These are phyloP conservation scores for Odontothrips loti DNA, from an alignment of 2,888 invertebrate genomes.

Conservation along the genomic window DNA sequence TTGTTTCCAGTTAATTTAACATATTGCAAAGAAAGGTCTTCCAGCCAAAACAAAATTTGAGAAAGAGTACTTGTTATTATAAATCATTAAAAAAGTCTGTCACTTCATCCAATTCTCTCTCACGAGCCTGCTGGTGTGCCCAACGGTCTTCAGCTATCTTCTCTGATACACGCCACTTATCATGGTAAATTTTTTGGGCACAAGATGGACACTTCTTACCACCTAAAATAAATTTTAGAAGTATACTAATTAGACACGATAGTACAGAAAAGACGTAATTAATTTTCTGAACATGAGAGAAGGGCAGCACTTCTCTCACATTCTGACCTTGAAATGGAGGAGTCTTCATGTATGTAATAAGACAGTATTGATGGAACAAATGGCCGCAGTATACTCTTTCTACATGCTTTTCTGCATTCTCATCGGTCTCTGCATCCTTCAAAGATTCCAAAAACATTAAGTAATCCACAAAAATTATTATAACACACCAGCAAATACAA, in stretches of 20 bases:
- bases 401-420: constrained; percentile 56
- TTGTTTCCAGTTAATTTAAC: too few relatives aligned
- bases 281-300: too few relatives aligned
- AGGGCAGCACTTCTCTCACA: not conserved
- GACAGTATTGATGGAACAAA: constrained; percentile 64
- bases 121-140: constrained; percentile 72
- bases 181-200: constrained; percentile 62
- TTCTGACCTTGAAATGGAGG: constrained; percentile 63
- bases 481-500: not conserved
- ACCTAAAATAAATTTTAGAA: constrained; percentile 45
- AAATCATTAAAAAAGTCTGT: constrained; percentile 59
- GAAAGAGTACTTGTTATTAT: not conserved
- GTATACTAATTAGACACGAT: not conserved
- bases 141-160: constrained; percentile 67
- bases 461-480: too few relatives aligned
- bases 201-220: constrained; percentile 66
- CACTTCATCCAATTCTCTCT: constrained; percentile 69
- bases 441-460: constrained; percentile 34
- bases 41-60: too few relatives aligned
- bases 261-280: constrained; percentile 1
- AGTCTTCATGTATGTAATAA: constrained; percentile 62
- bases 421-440: constrained; percentile 54
- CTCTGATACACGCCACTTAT: constrained; percentile 66
- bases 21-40: too few relatives aligned
- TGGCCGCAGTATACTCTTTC: constrained; percentile 71